Conservation (phyloP, 2,797 vertebrate genomes). For the Steatocranus sp. region DNA sequence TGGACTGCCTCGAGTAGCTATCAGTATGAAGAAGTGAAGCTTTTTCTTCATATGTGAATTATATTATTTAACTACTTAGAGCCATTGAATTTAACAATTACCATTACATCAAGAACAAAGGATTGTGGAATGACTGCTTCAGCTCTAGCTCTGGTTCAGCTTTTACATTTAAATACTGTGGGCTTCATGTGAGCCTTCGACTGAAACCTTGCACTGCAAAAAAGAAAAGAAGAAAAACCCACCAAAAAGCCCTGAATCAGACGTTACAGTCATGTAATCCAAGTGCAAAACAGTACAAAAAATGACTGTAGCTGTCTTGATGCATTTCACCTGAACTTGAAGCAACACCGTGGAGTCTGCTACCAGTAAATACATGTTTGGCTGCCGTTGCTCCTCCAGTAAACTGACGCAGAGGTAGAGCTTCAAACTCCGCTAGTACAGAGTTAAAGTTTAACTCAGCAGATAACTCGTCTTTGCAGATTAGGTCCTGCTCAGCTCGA, state of each 20-base stretch:
- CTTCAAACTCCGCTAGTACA: background rate
- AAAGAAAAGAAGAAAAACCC: background rate
- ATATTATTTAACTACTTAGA: background rate
- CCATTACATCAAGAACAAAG: rapidly evolving
- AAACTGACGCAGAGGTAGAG: background rate
- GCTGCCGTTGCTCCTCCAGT: background rate
- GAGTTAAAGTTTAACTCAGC: background rate
- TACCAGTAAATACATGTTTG: background rate
- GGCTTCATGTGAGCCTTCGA: background rate
- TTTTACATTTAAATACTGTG: rapidly evolving
- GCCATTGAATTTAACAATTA: rapidly evolving
- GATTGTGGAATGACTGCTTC: background rate
- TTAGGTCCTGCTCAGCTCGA: background rate
- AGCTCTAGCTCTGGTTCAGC: background rate
- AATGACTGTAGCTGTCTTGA: background rate
- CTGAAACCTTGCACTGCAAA: rapidly evolving
- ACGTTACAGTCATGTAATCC: background rate
- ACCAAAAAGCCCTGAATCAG: background rate
- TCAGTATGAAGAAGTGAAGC: background rate
- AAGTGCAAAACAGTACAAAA: background rate
- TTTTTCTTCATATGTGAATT: background rate
- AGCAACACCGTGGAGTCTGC: background rate
- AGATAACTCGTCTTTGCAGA: background rate
- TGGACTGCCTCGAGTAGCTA: background rate
- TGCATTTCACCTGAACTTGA: background rate